Base-by-base conservation (phyloP, 2,797 vertebrate genomes). In the Silurus lanzhouensis region DNA sequence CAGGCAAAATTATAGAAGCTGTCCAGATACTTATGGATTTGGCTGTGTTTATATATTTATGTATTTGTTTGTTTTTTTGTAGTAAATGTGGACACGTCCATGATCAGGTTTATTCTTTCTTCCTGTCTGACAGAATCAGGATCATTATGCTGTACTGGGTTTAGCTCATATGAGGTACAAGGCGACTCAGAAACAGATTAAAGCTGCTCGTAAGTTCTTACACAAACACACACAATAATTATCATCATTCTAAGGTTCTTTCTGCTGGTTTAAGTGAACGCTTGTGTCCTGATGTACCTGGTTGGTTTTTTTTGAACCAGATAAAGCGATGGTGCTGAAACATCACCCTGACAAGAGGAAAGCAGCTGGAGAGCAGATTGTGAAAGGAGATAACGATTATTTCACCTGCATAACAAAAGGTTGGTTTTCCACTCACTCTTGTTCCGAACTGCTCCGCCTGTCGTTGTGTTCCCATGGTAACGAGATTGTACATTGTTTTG, bases 271-370 rank as follows among this genome's bases (percentile, higher is more conserved):
- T 14, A 17, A 25, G 60, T 38, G n/a, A 6, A 38, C 5, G 17
- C 17, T 75, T 22, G 46, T 1, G 6, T 25, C 1, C 52, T 55
- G 0, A 19, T 57, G 3, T 57, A 10, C 27, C 1, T 1, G 22
- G 2, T 13, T 25, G n/a, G 13, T 55, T 2, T 14, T 22, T 52
- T 52, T 52, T 52, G 8, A 20, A 61, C 52, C 72, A 99, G 98
- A 99, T 93, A 99, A 99, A 95, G 94, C 96, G 1, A 99, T 99
- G 92, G 98, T 99, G 91, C 92, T 99, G 93, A 99, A 98, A 92
- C 98, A 99, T 92, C 98, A 99, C 76, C 98, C 98, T 1, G 98
- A 99, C 93, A 99, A 99, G 90, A 94, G 98, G 93, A 99, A 98
- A 97, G 98, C 98, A 87, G 96, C 97, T 7, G 98, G 98, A 80